Base-by-base conservation (phyloP, 2,113 vertebrate genomes). In the Atlantisia rogersi region DNA sequence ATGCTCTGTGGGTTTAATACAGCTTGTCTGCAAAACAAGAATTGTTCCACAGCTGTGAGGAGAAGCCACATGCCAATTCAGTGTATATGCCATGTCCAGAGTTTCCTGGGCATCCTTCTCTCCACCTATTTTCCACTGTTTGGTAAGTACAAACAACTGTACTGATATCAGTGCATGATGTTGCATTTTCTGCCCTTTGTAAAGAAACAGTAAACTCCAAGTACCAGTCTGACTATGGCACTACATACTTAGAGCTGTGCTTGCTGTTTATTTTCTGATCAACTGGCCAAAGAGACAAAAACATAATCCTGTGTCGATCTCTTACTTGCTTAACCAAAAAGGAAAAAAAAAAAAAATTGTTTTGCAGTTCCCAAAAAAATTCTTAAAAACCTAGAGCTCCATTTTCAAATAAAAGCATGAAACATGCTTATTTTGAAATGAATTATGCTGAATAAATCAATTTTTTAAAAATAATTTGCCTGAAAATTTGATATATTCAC, bases 341-440 rank as follows among this genome's bases (percentile, higher is more conserved):
- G 13, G 40, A 12, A 40, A 40, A 39, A 39, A 70, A 93, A 65
- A 55, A 75, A 32, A 15, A 15, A 29, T 92, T 32, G 3, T 4
- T 65, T 83, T 65, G 74, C 5, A 24, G 0, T 2, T 44, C 42
- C 73, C 68, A 67, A 92, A 94, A 92, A 91, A 70, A 31, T 84
- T 81, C 46, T 52, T 78, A 10, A 63, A 86, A 71, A 81, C 15
- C 0, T 28, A 53, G 22, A 90, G 22, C 10, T 75, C 15, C 2
- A 15, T 74, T 92, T 86, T 52, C 21, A 89, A 94, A 77, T 42
- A 40, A 82, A 96, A 91, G 64, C 73, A 82, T 91, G 52, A 82
- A 92, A 84, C 4, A 9, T 1, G 20, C 19, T 94, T 86, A 46
- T 71, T 94, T 81, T 75, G 1, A 82, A 94, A 79, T 64, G 2